Conservation (phyloP, 2,113 vertebrate species). For the Paraplagusia blochii region DNA sequence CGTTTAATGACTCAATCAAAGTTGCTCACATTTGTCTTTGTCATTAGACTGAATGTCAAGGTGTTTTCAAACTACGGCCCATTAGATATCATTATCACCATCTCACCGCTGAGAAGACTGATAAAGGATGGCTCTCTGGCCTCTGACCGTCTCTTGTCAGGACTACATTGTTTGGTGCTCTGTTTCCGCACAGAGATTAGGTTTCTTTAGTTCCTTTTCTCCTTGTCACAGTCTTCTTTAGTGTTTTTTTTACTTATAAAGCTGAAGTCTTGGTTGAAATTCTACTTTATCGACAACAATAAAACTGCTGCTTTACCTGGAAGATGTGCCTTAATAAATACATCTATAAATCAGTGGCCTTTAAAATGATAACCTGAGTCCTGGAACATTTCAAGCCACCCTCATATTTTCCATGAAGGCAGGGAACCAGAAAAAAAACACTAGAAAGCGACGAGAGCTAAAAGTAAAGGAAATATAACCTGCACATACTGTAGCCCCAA, state of each 20-base stretch:
- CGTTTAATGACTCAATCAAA: conserved; percentile 5
- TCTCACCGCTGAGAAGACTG: conserved; percentile 27
- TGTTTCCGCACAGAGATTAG: conserved; percentile 36
- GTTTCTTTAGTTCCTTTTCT: conserved; percentile 23
- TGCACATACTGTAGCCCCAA: conserved; percentile 23
- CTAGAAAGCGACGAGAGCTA: conserved; percentile 31
- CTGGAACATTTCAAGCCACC: too few species aligned
- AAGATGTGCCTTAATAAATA: too few species aligned
- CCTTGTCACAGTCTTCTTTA: conserved; percentile 3
- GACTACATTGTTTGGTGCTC: conserved; percentile 31
- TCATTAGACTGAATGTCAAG: conserved; percentile 26
- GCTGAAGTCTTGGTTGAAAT: too few species aligned
- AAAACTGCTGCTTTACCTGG: too few species aligned
- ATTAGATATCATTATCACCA: conserved; percentile 39
- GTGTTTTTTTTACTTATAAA: too few species aligned
- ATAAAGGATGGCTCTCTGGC: conserved; percentile 39
- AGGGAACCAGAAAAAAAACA: conserved; percentile 22
- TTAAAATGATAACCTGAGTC: too few species aligned
- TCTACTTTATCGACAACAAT: too few species aligned
- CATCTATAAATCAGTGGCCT: too few species aligned
- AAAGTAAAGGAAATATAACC: conserved; percentile 48
- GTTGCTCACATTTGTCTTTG: conserved; percentile 1
- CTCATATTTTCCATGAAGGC: conserved; percentile 20
- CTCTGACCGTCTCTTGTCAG: conserved; percentile 50
- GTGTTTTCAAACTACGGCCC: conserved; percentile 26